phyloP scores from a whole-genome alignment of 92 coral and sea anemone species.

The Hydrozoanthus gracilis region DNA sequence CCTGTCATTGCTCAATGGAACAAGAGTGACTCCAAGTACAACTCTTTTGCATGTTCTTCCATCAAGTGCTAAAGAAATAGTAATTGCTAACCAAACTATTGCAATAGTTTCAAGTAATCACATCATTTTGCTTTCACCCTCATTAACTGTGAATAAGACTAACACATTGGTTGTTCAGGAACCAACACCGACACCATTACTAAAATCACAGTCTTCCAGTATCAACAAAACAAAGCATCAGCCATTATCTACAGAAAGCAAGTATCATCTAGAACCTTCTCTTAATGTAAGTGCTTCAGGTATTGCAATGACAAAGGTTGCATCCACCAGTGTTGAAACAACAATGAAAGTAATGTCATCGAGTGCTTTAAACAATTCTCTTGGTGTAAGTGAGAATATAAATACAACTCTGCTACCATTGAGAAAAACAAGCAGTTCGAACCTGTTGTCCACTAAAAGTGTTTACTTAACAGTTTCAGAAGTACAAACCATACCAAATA shows the following conservation, averaged over 20 bases:
- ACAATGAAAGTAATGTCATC: not conserved
- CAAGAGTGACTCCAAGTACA: not conserved
- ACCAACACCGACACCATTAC: not conserved
- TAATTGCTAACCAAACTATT: slow-evolving; percentile 11
- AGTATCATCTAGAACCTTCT: not conserved
- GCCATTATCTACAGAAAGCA: not conserved
- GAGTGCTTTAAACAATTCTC: not conserved
- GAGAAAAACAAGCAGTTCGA: not conserved
- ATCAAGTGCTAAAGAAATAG: not conserved
- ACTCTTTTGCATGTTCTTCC: not conserved
- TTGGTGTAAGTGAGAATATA: not conserved
- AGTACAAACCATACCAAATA: not conserved
- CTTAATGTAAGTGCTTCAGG: not conserved
- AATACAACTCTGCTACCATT: not conserved
- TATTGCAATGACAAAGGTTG: not conserved
- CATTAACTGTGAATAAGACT: not conserved
- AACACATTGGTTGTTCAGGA: not conserved
- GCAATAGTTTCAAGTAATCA: not conserved
- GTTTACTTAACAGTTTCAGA: not conserved
- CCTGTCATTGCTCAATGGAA: not conserved
- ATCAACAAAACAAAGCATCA: not conserved
- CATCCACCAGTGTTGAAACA: not conserved
- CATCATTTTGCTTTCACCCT: not conserved
- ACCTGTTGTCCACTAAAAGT: not conserved
- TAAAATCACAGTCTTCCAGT: not conserved